Percentiles rank a stretch among this genome's conserved stretches.
phyloP scores from a whole-genome alignment of 2,113 vertebrate species.

The Alligator sinensis region DNA sequence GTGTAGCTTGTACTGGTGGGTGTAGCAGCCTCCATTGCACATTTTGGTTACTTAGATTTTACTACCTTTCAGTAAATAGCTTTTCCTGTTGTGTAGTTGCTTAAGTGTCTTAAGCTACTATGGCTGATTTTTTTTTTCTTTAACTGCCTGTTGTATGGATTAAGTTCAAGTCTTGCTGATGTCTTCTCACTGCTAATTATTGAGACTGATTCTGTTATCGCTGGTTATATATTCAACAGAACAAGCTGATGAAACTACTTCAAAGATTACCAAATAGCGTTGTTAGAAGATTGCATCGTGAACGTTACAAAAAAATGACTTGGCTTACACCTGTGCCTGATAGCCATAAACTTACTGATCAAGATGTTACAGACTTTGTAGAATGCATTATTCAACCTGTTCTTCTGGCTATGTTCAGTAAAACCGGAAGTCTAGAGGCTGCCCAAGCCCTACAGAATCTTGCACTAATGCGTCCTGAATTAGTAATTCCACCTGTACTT shows the following conservation, averaged over 20 bases:
- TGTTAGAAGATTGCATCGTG: slow-evolving; percentile 93
- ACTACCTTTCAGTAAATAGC: not conserved
- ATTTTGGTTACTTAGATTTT: not conserved
- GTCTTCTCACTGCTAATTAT: not conserved
- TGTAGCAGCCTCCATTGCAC: not conserved
- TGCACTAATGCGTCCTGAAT: slow-evolving; percentile 95
- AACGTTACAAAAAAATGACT: slow-evolving; percentile 92
- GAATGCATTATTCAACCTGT: slow-evolving; percentile 97
- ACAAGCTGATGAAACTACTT: slow-evolving; percentile 98
- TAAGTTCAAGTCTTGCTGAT: not conserved
- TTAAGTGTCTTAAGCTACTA: not conserved
- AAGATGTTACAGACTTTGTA: slow-evolving; percentile 95
- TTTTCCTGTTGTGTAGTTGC: not conserved
- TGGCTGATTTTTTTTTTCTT: not conserved
- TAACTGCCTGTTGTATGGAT: not conserved
- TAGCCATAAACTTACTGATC: slow-evolving; percentile 93
- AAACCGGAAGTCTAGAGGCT: slow-evolving; percentile 97
- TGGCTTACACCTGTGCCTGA: slow-evolving; percentile 94
- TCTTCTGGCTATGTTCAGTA: slow-evolving; percentile 98
- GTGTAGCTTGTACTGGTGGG: not conserved
- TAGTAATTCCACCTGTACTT: slow-evolving; percentile 97
- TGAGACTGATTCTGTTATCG: not conserved
- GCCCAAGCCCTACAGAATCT: slow-evolving; percentile 98
- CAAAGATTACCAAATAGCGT: slow-evolving; percentile 92
- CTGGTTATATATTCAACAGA: slow-evolving; percentile 78